Conservation (phyloP, 2,113 vertebrate genomes). For the Shinisaurus crocodilurus region DNA sequence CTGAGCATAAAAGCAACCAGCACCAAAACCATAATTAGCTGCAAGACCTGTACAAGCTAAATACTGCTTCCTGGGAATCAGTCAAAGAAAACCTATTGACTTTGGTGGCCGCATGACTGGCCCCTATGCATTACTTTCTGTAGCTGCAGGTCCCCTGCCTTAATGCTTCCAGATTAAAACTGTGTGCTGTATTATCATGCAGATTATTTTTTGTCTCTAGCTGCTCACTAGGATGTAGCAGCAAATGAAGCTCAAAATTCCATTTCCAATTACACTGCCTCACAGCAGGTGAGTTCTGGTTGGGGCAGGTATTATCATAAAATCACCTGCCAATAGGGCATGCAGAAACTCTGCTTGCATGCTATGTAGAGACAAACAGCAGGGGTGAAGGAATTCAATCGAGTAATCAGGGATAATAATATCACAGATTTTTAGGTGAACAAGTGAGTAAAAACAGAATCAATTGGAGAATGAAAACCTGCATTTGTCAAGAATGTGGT, state of each 20-base stretch:
- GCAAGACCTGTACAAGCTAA: neutral
- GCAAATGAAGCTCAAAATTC: neutral
- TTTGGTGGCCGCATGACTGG: neutral
- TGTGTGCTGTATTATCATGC: neutral
- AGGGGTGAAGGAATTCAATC: conserved; percentile 35
- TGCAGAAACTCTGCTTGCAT: neutral
- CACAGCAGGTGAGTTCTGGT: conserved; percentile 32
- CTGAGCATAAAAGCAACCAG: conserved; percentile 53
- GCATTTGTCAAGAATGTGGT: conserved; percentile 42
- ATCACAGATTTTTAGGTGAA: conserved; percentile 36
- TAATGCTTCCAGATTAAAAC: conserved; percentile 14
- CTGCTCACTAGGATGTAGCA: neutral
- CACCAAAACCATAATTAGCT: conserved; percentile 51
- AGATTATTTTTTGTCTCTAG: conserved; percentile 21
- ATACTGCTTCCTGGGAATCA: neutral
- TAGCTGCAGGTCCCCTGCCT: neutral
- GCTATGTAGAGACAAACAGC: neutral
- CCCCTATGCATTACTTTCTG: neutral
- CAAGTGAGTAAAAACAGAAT: neutral
- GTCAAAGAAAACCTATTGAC: conserved; percentile 27
- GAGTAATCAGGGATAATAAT: conserved; percentile 25
- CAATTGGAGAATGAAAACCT: neutral
- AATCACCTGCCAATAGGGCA: conserved; percentile 34
- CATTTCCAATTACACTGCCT: accelerated
- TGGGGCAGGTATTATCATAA: conserved; percentile 34